phyloP scores from a whole-genome alignment of 2,888 invertebrate genomes.

The Elegia similella region DNA sequence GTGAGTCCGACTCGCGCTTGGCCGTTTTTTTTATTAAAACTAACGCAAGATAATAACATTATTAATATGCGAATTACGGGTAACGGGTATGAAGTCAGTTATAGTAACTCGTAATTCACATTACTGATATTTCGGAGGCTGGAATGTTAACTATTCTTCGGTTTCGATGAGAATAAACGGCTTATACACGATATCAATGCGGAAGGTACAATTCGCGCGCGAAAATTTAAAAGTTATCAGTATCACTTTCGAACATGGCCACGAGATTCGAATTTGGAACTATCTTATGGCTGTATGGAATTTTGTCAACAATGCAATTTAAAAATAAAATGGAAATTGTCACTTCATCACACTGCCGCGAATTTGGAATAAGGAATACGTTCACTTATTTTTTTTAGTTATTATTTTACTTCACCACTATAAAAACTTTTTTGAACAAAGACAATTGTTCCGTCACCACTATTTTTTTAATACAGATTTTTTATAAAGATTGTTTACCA shows the following conservation, averaged over 20 bases:
- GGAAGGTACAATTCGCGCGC: too few species aligned
- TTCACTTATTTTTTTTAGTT: background rate
- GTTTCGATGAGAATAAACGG: too few species aligned
- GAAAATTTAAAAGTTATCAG: background rate
- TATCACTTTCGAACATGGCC: background rate
- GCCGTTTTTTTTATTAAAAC: too few species aligned
- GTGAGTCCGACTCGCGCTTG: too few species aligned
- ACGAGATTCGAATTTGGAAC: background rate
- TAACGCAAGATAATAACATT: too few species aligned
- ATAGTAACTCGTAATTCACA: too few species aligned
- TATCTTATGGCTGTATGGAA: background rate
- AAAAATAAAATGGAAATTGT: background rate
- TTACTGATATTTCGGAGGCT: too few species aligned
- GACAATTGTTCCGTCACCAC: constrained; percentile 25
- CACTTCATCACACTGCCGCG: constrained; percentile 12
- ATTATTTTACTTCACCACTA: background rate
- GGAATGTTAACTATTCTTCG: too few species aligned
- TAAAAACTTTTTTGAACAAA: background rate
- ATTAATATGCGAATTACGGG: too few species aligned
- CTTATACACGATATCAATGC: too few species aligned
- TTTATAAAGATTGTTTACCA: constrained; percentile 56
- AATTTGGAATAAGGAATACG: constrained; percentile 9
- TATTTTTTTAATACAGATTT: constrained; percentile 20
- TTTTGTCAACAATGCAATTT: background rate
- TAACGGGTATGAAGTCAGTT: too few species aligned